Evolutionary conservation across 2,797 vertebrate genomes (phyloP).

Genomic region (Scolopax bukidnonensis): DNA sequence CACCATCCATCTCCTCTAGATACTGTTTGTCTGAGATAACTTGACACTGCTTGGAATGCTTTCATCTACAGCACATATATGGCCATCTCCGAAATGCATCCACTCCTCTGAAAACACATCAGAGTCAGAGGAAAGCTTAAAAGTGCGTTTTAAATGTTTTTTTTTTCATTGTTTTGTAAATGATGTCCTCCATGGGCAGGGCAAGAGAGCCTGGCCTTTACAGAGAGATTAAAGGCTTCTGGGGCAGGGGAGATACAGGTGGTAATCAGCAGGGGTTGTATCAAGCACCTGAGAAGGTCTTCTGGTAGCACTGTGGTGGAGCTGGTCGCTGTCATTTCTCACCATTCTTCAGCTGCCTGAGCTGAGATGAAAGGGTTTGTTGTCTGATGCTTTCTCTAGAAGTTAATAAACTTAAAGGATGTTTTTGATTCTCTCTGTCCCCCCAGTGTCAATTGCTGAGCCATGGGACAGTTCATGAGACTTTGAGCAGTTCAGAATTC

Average conservation of each 20-base stretch:
- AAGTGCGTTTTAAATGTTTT: not conserved
- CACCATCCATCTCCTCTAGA: not conserved
- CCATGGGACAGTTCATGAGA: not conserved
- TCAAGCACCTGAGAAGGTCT: not conserved
- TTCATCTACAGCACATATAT: accelerated
- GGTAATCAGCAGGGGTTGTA: not conserved
- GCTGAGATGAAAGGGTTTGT: not conserved
- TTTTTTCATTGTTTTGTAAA: not conserved
- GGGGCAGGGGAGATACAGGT: not conserved
- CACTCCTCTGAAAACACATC: not conserved
- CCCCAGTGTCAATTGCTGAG: not conserved
- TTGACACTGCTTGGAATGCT: not conserved
- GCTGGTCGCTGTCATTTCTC: not conserved
- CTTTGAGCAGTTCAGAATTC: conserved; percentile 18
- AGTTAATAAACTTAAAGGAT: conserved; percentile 16
- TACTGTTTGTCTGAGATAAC: not conserved
- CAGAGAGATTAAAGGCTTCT: not conserved
- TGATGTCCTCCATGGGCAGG: not conserved
- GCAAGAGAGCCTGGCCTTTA: not conserved
- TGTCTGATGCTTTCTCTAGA: not conserved
- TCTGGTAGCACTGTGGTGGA: not conserved
- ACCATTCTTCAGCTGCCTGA: not conserved
- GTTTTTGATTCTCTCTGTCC: not conserved
- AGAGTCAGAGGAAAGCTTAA: not conserved
- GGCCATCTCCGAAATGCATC: not conserved